phyloP scores from a whole-genome alignment of 2,797 vertebrate genomes.

The Nasua narica region DNA sequence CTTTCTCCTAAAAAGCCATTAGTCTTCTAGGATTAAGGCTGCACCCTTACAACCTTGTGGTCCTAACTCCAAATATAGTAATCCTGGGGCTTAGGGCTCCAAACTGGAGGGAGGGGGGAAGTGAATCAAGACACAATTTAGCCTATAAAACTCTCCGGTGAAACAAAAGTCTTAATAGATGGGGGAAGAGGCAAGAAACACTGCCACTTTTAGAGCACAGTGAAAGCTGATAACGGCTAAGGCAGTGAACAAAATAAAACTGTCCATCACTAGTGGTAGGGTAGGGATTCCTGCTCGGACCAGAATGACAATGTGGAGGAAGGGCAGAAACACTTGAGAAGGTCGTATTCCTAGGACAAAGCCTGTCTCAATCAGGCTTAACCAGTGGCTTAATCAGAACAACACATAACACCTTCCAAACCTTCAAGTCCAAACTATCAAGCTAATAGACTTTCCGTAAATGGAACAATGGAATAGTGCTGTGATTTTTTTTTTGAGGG shows the following conservation, averaged over 20 bases:
- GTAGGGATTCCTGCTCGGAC: neutral
- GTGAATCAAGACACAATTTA: neutral
- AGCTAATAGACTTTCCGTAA: neutral
- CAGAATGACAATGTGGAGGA: neutral
- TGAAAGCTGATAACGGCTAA: neutral
- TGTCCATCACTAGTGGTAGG: neutral
- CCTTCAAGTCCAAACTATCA: too few species aligned
- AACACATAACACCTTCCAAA: neutral
- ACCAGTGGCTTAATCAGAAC: neutral
- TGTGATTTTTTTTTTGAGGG: constrained; percentile 14
- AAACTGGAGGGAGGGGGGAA: neutral
- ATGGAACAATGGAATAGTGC: neutral
- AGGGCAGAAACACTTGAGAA: neutral
- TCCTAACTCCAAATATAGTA: neutral
- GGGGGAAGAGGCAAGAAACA: neutral
- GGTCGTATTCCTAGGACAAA: neutral
- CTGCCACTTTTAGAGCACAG: neutral
- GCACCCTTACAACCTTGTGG: neutral
- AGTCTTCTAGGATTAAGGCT: neutral
- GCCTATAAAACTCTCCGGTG: neutral
- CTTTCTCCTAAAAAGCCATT: neutral
- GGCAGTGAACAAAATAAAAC: neutral
- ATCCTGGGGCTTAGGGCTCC: neutral
- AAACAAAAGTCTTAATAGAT: neutral
- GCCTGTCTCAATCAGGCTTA: neutral